Evolutionary conservation across 1,140 invertebrate genomes (phyloP).

Genomic region (Drosophila baimaii): DNA sequence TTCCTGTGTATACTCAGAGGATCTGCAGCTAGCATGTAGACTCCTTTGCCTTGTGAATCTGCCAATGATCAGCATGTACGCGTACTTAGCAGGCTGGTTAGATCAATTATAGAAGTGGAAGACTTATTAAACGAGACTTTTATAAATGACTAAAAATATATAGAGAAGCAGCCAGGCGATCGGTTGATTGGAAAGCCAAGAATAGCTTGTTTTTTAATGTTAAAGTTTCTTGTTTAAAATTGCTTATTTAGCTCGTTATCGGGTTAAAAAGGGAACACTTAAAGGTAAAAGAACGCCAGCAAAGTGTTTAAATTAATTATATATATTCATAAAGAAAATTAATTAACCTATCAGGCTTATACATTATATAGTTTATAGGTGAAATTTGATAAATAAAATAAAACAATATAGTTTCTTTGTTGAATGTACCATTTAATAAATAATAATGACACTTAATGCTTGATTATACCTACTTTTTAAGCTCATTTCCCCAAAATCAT

Average conservation of each 20-base stretch:
- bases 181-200: conserved; percentile 12
- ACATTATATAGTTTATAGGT: no score
- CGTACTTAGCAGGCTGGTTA: conserved; percentile 45
- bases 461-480: neutral
- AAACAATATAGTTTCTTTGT: no score
- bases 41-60: conserved; percentile 22
- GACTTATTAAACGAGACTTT: conserved; percentile 42
- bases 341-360: no score
- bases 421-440: no score
- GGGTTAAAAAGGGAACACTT: no score
- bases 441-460: neutral
- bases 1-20: conserved; percentile 9
- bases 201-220: neutral
- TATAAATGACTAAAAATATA: conserved; percentile 36
- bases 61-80: conserved; percentile 40
- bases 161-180: neutral
- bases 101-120: conserved; percentile 43
- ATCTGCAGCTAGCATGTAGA: conserved; percentile 21
- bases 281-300: no score
- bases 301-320: no score
- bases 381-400: no score
- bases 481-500: neutral
- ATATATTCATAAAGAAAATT: no score
- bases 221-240: neutral
- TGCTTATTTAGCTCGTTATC: neutral